phyloP scores from a whole-genome alignment of 2,113 vertebrate genomes.

The Porphyrio hochstetteri region DNA sequence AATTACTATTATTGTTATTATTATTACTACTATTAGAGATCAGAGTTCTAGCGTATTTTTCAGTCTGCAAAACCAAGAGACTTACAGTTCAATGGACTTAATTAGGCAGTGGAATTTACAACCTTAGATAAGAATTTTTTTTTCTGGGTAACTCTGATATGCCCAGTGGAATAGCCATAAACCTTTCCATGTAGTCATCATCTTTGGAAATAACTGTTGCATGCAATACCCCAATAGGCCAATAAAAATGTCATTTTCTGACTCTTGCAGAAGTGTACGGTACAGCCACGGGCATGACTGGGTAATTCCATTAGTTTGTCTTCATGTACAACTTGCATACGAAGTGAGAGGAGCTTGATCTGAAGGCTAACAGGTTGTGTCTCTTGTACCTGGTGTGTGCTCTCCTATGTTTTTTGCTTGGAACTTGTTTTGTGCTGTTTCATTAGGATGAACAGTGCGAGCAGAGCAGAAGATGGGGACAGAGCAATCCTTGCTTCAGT shows the following conservation, averaged over 20 bases:
- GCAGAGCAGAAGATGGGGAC: neutral
- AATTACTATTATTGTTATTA: neutral
- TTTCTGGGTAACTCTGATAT: conserved; percentile 12
- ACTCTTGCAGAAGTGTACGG: neutral
- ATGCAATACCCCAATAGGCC: neutral
- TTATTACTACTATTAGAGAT: neutral
- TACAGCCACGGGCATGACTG: neutral
- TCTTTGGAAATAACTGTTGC: conserved; percentile 30
- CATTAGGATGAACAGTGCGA: neutral
- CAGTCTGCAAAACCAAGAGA: neutral
- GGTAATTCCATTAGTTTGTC: neutral
- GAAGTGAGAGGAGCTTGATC: neutral
- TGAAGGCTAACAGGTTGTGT: neutral
- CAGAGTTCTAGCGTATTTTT: neutral
- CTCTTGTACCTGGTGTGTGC: neutral
- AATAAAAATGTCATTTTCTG: conserved; percentile 42
- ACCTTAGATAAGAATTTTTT: conserved; percentile 35
- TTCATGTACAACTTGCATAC: neutral
- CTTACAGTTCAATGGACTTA: conserved; percentile 11
- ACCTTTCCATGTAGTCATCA: conserved; percentile 43
- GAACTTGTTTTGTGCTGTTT: neutral
- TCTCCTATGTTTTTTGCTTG: neutral
- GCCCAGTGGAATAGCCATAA: conserved; percentile 5
- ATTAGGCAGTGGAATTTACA: conserved; percentile 61
- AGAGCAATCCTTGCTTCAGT: neutral